These are phyloP conservation scores for Parazoanthus swiftii DNA, from an alignment of 92 coral and sea anemone species.

Conservation along the genomic window DNA sequence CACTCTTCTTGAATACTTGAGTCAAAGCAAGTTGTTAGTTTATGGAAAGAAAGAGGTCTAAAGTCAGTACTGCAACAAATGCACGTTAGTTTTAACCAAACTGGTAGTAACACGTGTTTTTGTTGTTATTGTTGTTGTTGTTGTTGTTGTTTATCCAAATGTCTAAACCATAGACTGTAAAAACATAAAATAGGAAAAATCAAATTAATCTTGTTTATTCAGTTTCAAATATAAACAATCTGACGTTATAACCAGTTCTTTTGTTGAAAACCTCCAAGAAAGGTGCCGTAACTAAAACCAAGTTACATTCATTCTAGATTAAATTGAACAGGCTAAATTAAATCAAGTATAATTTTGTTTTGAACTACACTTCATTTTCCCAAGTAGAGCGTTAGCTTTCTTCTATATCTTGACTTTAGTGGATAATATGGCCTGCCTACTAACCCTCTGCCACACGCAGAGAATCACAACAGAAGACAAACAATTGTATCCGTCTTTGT, in stretches of 20 bases:
- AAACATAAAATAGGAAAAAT: neutral
- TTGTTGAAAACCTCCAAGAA: neutral
- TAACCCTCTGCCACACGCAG: neutral
- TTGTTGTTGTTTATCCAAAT: too few relatives aligned
- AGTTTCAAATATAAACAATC: neutral
- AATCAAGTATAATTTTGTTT: neutral
- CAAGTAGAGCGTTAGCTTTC: constrained; percentile 7
- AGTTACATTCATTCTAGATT: neutral
- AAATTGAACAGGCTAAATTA: neutral
- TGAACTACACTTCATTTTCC: neutral
- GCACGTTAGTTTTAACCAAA: too few relatives aligned
- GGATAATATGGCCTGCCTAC: neutral
- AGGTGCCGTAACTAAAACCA: neutral
- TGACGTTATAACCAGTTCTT: neutral
- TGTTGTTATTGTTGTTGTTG: too few relatives aligned
- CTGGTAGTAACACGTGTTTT: neutral
- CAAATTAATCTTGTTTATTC: too few relatives aligned
- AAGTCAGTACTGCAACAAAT: too few relatives aligned
- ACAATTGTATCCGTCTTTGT: neutral
- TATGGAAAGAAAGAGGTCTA: too few relatives aligned
- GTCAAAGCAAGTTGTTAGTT: too few relatives aligned
- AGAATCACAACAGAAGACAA: neutral
- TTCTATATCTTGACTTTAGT: neutral
- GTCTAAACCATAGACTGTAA: neutral
- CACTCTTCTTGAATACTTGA: too few relatives aligned